Base-by-base conservation (phyloP, 1,140 invertebrate species). In the Leptopilina clavipes region DNA sequence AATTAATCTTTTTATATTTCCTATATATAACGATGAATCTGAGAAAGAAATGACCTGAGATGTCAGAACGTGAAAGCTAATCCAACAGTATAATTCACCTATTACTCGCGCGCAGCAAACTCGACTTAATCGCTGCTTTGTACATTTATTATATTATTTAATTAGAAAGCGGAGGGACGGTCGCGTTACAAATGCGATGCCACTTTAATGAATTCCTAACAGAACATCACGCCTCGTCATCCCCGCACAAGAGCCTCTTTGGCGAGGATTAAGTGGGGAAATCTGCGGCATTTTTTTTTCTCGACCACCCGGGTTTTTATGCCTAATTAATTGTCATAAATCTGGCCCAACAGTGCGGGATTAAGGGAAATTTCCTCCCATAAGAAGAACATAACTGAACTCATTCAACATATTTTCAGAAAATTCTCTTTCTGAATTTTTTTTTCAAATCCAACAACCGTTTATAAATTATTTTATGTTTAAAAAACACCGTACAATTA, bases 281-380 rank as follows among this genome's bases (percentile, higher is more conserved):
- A 89, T 87, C 86, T 87, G 87, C 78, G 81, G 83, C 80, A 83
- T 87, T 89, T 88, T 86, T 87, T 31, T 87, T 86, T 79, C 70
- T 78, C 72, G 43, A 72, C 72, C 70, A 70, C 71, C 77, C 72
- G 76, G 83, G 86, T 85, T 87, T 88, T 89, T 87, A 87, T 85
- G 83, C 82, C 79, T 85, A 89, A 90, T 89, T 89, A 88, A 90
- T 89, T 86, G 88, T 84, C 86, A 85, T 86, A 86, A 89, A 88
- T 89, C 83, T 82, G 81, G 74, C 76, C 81, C 77, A 84, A 86
- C 78, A 81, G 80, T 79, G 76, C 73, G 48, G 78, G 83, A 86
- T 88, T 85, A 88, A 71, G 80, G 79, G 52, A 78, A 82, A 83
- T 85, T 85, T 82, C n/a, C 84, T 78, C 76, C 70, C 80, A 79